A percentile compares a stretch with the other conserved stretches of the same genome.
phyloP scores from a whole-genome alignment of 2,113 vertebrate species.

The Sprattus sprattus region DNA sequence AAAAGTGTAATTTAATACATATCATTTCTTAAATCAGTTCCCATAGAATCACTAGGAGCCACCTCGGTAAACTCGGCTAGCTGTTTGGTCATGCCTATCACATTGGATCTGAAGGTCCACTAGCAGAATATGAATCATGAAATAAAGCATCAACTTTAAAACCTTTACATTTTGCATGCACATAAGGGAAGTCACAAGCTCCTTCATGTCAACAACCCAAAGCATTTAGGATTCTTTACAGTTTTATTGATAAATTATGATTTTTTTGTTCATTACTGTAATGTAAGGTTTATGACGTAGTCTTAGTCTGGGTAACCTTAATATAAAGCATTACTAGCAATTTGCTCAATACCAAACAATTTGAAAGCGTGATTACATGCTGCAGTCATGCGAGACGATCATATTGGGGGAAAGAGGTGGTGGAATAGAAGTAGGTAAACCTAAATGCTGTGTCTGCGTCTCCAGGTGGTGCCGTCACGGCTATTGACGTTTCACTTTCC shows the following conservation, averaged over 20 bases:
- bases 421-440: background rate
- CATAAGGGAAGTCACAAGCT: too few relatives aligned
- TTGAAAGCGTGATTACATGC: background rate
- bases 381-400: background rate
- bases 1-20: too few relatives aligned
- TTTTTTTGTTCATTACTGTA: background rate
- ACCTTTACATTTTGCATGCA: too few relatives aligned
- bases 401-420: background rate
- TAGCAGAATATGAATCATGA: too few relatives aligned
- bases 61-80: too few relatives aligned
- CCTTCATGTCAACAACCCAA: too few relatives aligned
- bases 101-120: too few relatives aligned
- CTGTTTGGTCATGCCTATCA: too few relatives aligned
- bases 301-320: background rate
- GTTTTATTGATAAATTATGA: background rate
- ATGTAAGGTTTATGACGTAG: background rate
- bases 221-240: too few relatives aligned
- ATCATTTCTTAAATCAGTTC: too few relatives aligned
- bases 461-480: background rate
- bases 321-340: background rate
- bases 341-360: background rate
- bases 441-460: background rate
- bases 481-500: background rate
- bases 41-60: too few relatives aligned
- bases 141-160: too few relatives aligned